phyloP scores from a whole-genome alignment of 2,888 invertebrate species.

The Hirtodrosophila alboralis region DNA sequence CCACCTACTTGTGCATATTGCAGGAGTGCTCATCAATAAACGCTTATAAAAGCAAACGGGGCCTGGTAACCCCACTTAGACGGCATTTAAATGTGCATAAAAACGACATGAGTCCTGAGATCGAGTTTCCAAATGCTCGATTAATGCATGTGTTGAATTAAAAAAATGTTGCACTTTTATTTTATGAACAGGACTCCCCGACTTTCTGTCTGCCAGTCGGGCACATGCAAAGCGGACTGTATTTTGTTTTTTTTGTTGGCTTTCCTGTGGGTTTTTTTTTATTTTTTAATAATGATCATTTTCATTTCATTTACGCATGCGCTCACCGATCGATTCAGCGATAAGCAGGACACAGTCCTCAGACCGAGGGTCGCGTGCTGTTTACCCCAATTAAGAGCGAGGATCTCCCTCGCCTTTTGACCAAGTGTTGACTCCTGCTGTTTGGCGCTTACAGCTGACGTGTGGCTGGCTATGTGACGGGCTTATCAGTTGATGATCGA shows the following conservation, averaged over 20 bases:
- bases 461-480: slow-evolving; percentile 80
- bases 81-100: slow-evolving; percentile 62
- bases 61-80: slow-evolving; percentile 64
- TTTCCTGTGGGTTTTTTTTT: slow-evolving; percentile 51
- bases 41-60: slow-evolving; percentile 12
- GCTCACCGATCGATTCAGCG: slow-evolving; percentile 51
- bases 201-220: background rate
- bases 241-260: slow-evolving; percentile 7
- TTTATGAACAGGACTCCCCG: slow-evolving; percentile 32
- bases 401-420: slow-evolving; percentile 32
- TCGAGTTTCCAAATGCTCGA: slow-evolving; percentile 71
- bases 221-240: slow-evolving; percentile 34
- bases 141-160: slow-evolving; percentile 83
- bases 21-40: slow-evolving; percentile 46
- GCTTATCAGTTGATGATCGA: slow-evolving; percentile 80
- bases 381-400: slow-evolving; percentile 51
- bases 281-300: slow-evolving; percentile 82
- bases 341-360: slow-evolving; percentile 56
- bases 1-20: slow-evolving; percentile 15
- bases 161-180: slow-evolving; percentile 80
- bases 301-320: slow-evolving; percentile 81
- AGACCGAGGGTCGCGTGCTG: slow-evolving; percentile 61
- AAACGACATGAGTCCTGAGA: slow-evolving; percentile 53
- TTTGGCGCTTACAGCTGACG: slow-evolving; percentile 83
- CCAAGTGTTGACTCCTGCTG: slow-evolving; percentile 79